Evolutionary conservation across 2,797 vertebrate species (phyloP), one percentile per base, ranked within the genome.

Genomic region (Fistularia commersonii): DNA sequence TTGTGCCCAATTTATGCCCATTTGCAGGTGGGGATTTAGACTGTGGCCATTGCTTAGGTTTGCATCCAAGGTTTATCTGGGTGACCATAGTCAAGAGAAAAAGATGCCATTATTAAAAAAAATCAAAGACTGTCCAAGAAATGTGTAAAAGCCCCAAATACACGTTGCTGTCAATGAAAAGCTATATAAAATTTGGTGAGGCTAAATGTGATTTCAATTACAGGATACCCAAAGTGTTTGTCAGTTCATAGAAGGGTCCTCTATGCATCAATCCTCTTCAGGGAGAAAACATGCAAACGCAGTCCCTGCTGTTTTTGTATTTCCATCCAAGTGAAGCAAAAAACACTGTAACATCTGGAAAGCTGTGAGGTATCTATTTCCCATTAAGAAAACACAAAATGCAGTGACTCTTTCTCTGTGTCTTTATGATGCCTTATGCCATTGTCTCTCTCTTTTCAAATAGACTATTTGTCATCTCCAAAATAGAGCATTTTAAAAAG

Each of bases 401-500:
- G n/a, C n/a, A n/a, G n/a, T 64, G 51, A 64, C 56, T 70, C 62
- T 53, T 61, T 62, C 63, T 72, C 68, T n/a, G 4, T 69, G 54
- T 75, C 77, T 74, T 59, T 59, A 59, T 52, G 66, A 79, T 11
- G 55, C 62, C 64, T 47, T 62, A 56, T 40, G 50, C 70, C 66
- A 83, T 75, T 81, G 72, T 79, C 76, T 82, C 76, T 71, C 67
- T 57, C 76, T 66, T 86, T 87, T 90, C 83, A 86, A 87, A 83
- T 71, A 81, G 71, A 86, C 83, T 86, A 88, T 90, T 89, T 88
- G 88, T 90, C 89, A 89, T 89, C 82, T 81, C 86, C 79, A 76
- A 84, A 88, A 90, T 83, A 87, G 85, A 87, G 85, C 84, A 88
- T 91, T 89, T 91, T 79, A 88, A 89, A 89, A 89, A 87, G 85